Base-by-base conservation (phyloP, 1,140 invertebrate species). In the Oryctes rhinoceros region DNA sequence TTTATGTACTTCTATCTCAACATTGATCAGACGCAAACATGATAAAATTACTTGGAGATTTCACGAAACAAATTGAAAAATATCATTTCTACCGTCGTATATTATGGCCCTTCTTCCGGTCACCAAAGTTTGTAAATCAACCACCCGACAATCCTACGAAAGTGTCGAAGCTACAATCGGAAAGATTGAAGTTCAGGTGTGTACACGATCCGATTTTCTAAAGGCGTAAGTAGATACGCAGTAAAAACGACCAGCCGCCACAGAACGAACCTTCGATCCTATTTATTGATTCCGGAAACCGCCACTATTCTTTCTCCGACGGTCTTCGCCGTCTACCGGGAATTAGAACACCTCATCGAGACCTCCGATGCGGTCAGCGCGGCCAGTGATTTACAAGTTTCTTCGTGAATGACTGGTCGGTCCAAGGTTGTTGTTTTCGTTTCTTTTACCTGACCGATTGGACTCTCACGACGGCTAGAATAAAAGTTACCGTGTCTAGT, bases 271-370 rank as follows among this genome's bases (percentile, higher is more conserved):
- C 18, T 59, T 59, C 53, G n/a, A 59, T 59, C 7, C 53, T 59
- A 59, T 59, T 59, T 59, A 59, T 59, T 59, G 53, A 59, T 59
- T 59, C 53, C 53, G 53, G 53, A 59, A 59, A 59, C 53, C 53
- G 18, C 53, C 18, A 59, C 53, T 18, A 6, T 59, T 18, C 18
- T 59, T n/a, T 59, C 13, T 59, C 18, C 15, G 39, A 44, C 39
- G 53, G 6, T 59, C 53, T 59, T 59, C 18, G 18, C 53, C 18
- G 53, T 59, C 53, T 59, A 59, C 53, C 53, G 53, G 15, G 53
- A 59, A 59, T 59, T 18, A 59, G 53, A 59, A 59, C 53, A 59
- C 53, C 53, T 59, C 53, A 59, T 59, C 13, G 53, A 59, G 53
- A 59, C 53, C 53, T 59, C 53, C 15, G 53, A 18, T n/a, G 53